A percentile compares a stretch with the other conserved stretches of the same genome.
phyloP scores from a whole-genome alignment of 1,140 invertebrate species.

The Physella acuta region DNA sequence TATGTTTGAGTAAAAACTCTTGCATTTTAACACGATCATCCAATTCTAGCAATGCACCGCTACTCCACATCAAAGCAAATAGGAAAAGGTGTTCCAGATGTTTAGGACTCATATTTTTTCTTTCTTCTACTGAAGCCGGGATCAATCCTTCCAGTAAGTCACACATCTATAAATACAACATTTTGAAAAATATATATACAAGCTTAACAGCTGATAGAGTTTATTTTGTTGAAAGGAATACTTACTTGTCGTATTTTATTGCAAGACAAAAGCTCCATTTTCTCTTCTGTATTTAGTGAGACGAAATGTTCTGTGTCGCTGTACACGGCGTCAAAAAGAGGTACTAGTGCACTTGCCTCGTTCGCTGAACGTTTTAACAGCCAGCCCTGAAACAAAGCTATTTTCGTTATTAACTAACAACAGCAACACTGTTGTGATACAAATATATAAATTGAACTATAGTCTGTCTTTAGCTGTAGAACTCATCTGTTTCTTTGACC shows the following conservation, averaged over 20 bases:
- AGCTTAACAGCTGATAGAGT: no score
- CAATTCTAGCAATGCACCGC: constrained; percentile 85
- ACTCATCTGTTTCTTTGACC: no score
- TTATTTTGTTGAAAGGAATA: no score
- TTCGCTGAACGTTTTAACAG: constrained; percentile 72
- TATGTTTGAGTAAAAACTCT: constrained; percentile 46
- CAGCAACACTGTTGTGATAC: no score
- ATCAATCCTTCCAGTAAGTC: constrained; percentile 82
- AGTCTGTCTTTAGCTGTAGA: no score
- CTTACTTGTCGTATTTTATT: constrained; percentile 64
- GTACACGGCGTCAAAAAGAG: constrained; percentile 50
- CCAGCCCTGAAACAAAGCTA: constrained; percentile 67
- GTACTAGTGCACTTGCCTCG: constrained; percentile 62
- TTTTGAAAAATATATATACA: no score
- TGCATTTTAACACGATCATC: constrained; percentile 73
- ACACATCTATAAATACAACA: constrained; percentile 53
- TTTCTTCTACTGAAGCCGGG: constrained; percentile 63
- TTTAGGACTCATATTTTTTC: constrained; percentile 51
- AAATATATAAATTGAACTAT: no score
- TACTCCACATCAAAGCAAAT: constrained; percentile 86
- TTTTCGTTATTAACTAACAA: no score
- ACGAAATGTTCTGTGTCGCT: constrained; percentile 46
- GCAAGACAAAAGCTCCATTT: constrained; percentile 64
- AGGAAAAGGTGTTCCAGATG: constrained; percentile 57
- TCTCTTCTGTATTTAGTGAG: constrained; percentile 65